Conservation (phyloP, 2,797 vertebrate genomes). For the Cryptoprocta ferox region DNA sequence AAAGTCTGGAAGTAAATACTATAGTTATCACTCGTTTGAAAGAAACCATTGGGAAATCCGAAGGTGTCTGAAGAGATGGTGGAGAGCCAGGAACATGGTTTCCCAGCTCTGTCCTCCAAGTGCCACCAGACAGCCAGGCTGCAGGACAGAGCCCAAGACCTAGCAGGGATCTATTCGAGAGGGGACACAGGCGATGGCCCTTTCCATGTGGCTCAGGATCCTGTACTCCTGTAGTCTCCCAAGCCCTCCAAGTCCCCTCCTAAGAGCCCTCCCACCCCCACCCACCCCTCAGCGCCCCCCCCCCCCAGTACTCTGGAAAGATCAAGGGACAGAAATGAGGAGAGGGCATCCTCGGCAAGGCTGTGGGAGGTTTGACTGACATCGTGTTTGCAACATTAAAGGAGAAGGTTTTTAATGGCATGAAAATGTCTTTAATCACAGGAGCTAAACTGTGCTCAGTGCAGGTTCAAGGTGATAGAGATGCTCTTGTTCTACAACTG, state of each 20-base stretch:
- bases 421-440: constrained; percentile 83
- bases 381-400: constrained; percentile 63
- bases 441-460: constrained; percentile 42
- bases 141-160: background rate
- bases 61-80: background rate
- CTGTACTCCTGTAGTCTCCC: background rate
- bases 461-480: constrained; percentile 85
- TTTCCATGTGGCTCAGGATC: background rate
- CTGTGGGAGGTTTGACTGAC: constrained; percentile 61
- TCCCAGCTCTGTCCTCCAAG: background rate
- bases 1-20: background rate
- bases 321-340: background rate
- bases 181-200: background rate
- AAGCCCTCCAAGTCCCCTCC: background rate
- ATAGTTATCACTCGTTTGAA: background rate
- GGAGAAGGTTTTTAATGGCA: constrained; percentile 77
- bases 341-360: constrained; percentile 24
- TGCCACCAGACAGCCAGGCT: background rate
- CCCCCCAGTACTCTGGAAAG: background rate
- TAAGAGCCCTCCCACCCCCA: accelerated
- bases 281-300: too few relatives aligned
- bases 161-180: background rate
- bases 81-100: background rate
- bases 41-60: background rate
- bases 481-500: constrained; percentile 76